Base-by-base conservation (phyloP, 2,888 invertebrate species). In the Leptothorax acervorum region DNA sequence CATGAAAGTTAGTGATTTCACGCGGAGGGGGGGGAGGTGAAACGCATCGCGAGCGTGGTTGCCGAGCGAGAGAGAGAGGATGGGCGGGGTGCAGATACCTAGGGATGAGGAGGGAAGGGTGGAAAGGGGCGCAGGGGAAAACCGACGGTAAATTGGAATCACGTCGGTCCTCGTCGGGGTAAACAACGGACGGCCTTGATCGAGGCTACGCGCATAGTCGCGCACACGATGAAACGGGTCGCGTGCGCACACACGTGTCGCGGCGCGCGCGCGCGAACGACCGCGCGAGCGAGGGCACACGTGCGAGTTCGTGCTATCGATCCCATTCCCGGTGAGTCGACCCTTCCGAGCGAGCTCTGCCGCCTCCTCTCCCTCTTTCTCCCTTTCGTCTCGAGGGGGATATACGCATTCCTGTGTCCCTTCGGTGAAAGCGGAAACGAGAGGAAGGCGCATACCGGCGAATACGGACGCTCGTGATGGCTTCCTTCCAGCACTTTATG, bases 101-200 rank as follows among this genome's bases (percentile, higher is more conserved):
- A 35, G 35, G 45, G 3, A 11, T 0, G 23, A 15, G 12, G n/a
- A 6, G 3, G 31, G 68, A 6, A n/a, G 35, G 9, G 42, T 15
- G 39, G 39, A 4, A 12, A 23, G n/a, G n/a, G 45, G n/a, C 0
- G 65, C 4, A 8, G 15, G 66, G 57, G 28, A 4, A 39, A 63
- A 35, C 65, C 70, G 85, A 86, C 65, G 8, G 87, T 86, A 89
- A 90, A 88, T 90, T 90, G 84, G 85, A 89, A 89, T 84, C 75
- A 76, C 85, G 86, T 86, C 86, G 90, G 87, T 39, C 83, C 89
- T 83, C 70, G 65, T 78, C 76, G 87, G 88, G 83, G 86, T 89
- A 90, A 86, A 86, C 84, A 85, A 82, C 82, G 71, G 89, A 88
- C 86, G 89, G 86, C 89, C 90, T 90, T 90, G 91, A 90, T 90